A percentile compares a stretch with the other conserved stretches of the same genome.
These are phyloP conservation scores for Xenopus laevis DNA, from an alignment of 2,113 vertebrate species.

Conservation along the genomic window DNA sequence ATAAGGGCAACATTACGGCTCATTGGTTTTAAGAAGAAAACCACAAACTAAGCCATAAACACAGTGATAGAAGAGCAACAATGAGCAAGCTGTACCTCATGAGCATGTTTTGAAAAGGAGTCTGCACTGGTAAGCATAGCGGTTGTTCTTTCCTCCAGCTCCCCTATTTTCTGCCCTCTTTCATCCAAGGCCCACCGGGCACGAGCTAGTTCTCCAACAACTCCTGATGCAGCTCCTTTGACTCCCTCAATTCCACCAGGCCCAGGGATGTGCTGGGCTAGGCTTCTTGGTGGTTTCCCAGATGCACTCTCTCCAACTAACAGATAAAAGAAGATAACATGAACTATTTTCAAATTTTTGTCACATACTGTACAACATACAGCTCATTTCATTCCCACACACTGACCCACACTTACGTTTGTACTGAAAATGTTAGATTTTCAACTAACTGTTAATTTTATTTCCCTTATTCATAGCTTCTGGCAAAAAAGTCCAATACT, in stretches of 20 bases:
- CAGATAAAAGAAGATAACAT: conserved; percentile 22
- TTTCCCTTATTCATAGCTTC: too few species aligned
- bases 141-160: conserved; percentile 93
- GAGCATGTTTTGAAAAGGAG: conserved; percentile 94
- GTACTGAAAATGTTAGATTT: too few species aligned
- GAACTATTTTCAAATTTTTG: too few species aligned
- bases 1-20: too few species aligned
- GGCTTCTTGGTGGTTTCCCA: conserved; percentile 89
- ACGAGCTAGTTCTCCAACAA: conserved; percentile 88
- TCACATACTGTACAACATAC: too few species aligned
- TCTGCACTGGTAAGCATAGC: conserved; percentile 96
- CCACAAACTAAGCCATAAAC: neutral
- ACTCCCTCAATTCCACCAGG: conserved; percentile 93
- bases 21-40: too few species aligned
- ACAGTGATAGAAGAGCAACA: neutral
- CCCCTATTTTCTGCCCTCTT: conserved; percentile 91
- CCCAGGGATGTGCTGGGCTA: conserved; percentile 95
- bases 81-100: conserved; percentile 68
- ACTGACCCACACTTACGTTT: too few species aligned
- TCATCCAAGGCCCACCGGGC: conserved; percentile 93
- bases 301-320: conserved; percentile 87
- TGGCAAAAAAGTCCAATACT: conserved; percentile 51
- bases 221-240: conserved; percentile 92
- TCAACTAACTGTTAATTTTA: too few species aligned
- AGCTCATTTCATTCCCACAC: too few species aligned